Conservation (phyloP, 1,140 invertebrate species). For the Danaus melanippus region DNA sequence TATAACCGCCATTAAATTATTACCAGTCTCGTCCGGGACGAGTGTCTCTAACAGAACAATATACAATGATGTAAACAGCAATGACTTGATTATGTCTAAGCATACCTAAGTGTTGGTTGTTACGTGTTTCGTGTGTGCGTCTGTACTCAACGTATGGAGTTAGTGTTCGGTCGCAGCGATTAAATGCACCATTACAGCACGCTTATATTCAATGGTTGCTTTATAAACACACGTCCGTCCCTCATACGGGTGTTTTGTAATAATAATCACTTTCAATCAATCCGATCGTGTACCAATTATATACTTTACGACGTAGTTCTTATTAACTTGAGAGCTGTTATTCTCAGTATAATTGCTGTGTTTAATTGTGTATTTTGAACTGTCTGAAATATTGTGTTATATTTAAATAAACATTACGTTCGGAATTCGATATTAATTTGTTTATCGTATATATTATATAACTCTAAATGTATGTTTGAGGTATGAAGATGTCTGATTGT, state of each 20-base stretch:
- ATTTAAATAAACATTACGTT: too few species aligned
- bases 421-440: too few species aligned
- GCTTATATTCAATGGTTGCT: slow-evolving; percentile 51
- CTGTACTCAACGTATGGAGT: slow-evolving; percentile 25
- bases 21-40: too few species aligned
- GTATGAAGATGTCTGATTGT: slow-evolving; percentile 5
- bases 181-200: slow-evolving; percentile 46
- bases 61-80: too few species aligned
- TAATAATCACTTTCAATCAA: slow-evolving; percentile 60
- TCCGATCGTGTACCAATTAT: slow-evolving; percentile 54
- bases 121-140: slow-evolving; percentile 19
- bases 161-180: slow-evolving; percentile 43
- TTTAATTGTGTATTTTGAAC: too few species aligned
- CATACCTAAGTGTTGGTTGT: neutral
- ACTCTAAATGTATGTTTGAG: too few species aligned
- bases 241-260: slow-evolving; percentile 58
- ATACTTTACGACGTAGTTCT: slow-evolving; percentile 49
- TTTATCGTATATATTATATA: too few species aligned
- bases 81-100: neutral
- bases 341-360: too few species aligned
- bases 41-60: too few species aligned
- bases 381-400: too few species aligned
- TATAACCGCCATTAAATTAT: slow-evolving; percentile 11
- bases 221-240: slow-evolving; percentile 57
- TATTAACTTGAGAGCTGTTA: slow-evolving; percentile 1